Base-by-base conservation (phyloP, 2,113 vertebrate species). In the Pleuronectes platessa region DNA sequence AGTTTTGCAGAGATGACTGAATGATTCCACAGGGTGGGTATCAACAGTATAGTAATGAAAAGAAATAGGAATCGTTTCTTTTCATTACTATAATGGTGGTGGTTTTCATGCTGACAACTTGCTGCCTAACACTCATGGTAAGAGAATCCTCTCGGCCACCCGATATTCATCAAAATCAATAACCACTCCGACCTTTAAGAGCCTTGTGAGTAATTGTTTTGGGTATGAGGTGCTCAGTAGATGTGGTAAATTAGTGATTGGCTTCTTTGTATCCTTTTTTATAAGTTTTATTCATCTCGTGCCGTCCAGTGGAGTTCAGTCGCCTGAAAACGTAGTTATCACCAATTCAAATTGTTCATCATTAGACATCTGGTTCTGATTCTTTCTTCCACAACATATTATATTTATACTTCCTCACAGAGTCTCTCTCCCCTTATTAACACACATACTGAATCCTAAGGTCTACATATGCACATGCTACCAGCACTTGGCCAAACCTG, bases 331-430 rank as follows among this genome's bases (percentile, higher is more conserved):
- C 77, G 59, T 51, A 86, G 66, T 65, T 76, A 73, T 42, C 6
- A 47, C 74, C 63, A 61, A 53, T 70, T 83, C 70, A 76, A 73
- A 35, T 74, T 79, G 37, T 83, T 85, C 54, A 42, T 78, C 71
- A 58, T 37, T 54, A 73, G 40, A 79, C 69, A 42, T 42, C 54
- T 68, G 65, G 68, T n/a, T n/a, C n/a, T n/a, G n/a, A n/a, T n/a
- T 80, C 74, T 71, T 61, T 85, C 24, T 77, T 56, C 76, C 61
- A 84, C 75, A 79, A 64, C 42, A 77, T 68, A 71, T 83, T 71
- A 81, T 20, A 15, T 24, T 67, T 45, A 66, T 35, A 58, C 31
- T 27, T 27, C 26, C 26, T 0, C 26, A 27, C 26, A 27, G 27
- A 27, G 27, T 27, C 4, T 27, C 27, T 27, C 27, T 27, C 27